Percentiles rank a stretch among this genome's conserved stretches.
These are phyloP conservation scores for Heterotilapia buettikoferi DNA, from an alignment of 2,113 vertebrate genomes.

Conservation along the genomic window DNA sequence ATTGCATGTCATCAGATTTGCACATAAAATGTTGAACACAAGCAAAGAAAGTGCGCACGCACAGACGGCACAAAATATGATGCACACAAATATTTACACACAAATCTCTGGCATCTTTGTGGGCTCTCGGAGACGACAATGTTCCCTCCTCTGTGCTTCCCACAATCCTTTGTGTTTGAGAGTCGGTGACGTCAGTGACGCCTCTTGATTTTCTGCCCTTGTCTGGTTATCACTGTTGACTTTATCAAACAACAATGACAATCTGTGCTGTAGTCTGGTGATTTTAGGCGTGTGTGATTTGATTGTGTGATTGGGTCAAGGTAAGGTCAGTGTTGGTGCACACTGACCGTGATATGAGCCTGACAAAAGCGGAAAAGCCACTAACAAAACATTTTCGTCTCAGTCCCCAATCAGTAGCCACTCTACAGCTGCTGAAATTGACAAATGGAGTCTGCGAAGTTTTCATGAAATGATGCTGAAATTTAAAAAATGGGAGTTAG, in stretches of 20 bases:
- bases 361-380: background rate
- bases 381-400: background rate
- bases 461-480: background rate
- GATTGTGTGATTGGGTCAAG: background rate
- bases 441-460: accelerated
- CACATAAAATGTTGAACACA: background rate
- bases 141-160: slow-evolving; percentile 30
- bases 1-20: slow-evolving; percentile 43
- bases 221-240: slow-evolving; percentile 6
- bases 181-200: slow-evolving; percentile 27
- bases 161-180: slow-evolving; percentile 46
- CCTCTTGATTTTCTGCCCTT: slow-evolving; percentile 14
- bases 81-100: background rate
- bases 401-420: background rate
- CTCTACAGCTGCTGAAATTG: background rate
- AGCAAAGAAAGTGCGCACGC: background rate
- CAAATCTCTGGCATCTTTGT: slow-evolving; percentile 37
- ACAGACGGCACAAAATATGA: background rate
- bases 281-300: background rate
- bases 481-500: accelerated
- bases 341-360: background rate
- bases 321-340: background rate
- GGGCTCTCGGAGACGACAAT: slow-evolving; percentile 19
- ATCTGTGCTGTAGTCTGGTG: background rate
- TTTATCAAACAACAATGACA: background rate